Evolutionary conservation across 35 echinoderm and acorn worm species (phyloP), one percentile per base, ranked within the genome.

Genomic region (Eucidaris tribuloides): DNA sequence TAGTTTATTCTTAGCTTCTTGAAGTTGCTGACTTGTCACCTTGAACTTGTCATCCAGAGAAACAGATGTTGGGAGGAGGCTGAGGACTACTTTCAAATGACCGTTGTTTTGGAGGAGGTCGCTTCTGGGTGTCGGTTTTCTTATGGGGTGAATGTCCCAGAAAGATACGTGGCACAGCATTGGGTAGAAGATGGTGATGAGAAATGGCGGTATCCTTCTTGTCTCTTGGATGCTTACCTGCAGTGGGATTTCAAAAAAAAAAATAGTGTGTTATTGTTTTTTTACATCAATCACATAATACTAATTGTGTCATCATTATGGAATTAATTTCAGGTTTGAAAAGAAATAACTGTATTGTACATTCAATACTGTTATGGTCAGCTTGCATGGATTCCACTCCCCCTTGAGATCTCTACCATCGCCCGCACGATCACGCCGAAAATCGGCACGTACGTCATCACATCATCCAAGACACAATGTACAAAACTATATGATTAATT

Each of bases 11-110:
- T 63, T 36, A 43, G 59, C 81, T 27, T 71, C 62, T 18, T 84
- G 61, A 44, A 84, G 81, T 84, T 84, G 56, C 7, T 65, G 37
- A 40, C 29, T 84, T 65, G 61, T 65, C 40, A 68, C 62, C 54
- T 64, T 46, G 39, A 84, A 63, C 41, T 84, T 84, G 24, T 43
- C 62, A n/a, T n/a, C n/a, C n/a, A n/a, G n/a, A n/a, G n/a, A n/a
- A n/a, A n/a, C n/a, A n/a, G n/a, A n/a, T n/a, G 46, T 84, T 52
- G 48, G 48, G 48, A n/a, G 48, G 48, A 52, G 48, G 48, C 48
- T 52, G 48, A 52, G 48, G 48, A 52, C 48, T 52, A 52, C 48
- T 52, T 52, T 52, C 48, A 52, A n/a, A 52, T 11, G 48, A 52
- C 48, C 48, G 48, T 52, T 52, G 48, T 52, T 52, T 52, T 52